Evolutionary conservation across 2,113 vertebrate species (phyloP).

Genomic region (Stomatorhinus ivindoensis): DNA sequence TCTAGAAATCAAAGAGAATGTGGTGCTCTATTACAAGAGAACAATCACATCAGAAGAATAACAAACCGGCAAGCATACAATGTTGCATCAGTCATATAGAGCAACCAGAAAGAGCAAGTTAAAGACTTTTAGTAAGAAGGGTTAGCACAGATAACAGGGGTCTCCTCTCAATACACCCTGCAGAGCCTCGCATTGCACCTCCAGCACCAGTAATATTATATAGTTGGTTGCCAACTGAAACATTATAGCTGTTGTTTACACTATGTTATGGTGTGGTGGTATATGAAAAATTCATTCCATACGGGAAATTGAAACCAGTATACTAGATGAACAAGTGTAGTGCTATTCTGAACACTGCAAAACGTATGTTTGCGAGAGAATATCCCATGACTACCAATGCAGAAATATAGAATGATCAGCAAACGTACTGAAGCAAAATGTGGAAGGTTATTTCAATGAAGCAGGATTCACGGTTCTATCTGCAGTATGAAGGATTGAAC

Average conservation of each 20-base stretch:
- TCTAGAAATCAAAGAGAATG: too few species aligned
- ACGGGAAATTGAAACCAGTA: neutral
- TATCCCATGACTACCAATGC: neutral
- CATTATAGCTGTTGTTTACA: neutral
- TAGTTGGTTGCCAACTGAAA: neutral
- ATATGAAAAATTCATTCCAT: neutral
- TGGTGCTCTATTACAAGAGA: too few species aligned
- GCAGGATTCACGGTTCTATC: neutral
- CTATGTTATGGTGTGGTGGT: neutral
- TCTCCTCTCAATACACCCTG: neutral
- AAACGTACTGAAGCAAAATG: too few species aligned
- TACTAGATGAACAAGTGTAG: neutral
- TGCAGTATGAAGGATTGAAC: neutral
- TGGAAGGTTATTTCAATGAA: neutral
- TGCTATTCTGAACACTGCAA: neutral
- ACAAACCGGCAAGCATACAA: too few species aligned
- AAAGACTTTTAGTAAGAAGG: neutral
- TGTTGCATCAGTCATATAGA: too few species aligned
- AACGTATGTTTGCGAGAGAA: neutral
- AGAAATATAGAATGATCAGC: neutral
- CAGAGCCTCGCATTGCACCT: neutral
- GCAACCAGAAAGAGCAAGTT: neutral
- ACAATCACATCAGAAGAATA: too few species aligned
- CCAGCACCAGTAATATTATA: neutral
- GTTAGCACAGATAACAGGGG: neutral